Evolutionary conservation across 2,113 vertebrate genomes (phyloP).

Genomic region (Bos javanicus): DNA sequence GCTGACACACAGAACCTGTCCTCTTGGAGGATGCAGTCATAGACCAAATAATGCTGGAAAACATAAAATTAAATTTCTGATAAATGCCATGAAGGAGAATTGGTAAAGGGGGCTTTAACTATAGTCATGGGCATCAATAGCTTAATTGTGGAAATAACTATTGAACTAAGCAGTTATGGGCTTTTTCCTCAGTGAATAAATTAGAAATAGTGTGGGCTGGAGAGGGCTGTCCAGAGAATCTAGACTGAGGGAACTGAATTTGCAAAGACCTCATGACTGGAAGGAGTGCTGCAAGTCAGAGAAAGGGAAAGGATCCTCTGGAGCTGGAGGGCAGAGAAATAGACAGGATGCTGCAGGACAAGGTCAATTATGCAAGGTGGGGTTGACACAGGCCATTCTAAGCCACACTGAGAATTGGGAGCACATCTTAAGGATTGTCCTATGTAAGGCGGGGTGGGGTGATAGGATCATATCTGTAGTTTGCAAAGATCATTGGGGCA

Average conservation of each 20-base stretch:
- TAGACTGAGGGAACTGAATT: neutral
- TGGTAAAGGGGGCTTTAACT: neutral
- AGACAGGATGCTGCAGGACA: neutral
- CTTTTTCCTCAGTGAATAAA: neutral
- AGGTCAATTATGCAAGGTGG: neutral
- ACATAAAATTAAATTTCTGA: neutral
- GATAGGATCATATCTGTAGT: neutral
- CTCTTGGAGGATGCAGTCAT: neutral
- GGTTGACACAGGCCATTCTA: neutral
- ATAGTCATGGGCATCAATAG: neutral
- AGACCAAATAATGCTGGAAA: neutral
- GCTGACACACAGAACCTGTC: neutral
- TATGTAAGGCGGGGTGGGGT: neutral
- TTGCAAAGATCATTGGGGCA: neutral
- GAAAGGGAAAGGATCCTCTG: neutral
- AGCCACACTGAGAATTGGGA: neutral
- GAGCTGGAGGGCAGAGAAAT: neutral
- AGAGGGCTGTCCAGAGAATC: neutral
- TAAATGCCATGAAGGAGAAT: neutral
- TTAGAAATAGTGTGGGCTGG: neutral
- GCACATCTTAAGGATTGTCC: neutral
- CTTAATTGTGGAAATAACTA: neutral
- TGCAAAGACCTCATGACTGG: neutral
- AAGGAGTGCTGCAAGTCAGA: neutral
- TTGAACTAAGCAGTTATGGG: neutral